Evolutionary conservation across 2,888 invertebrate genomes (phyloP), one percentile per base, ranked within the genome.

Genomic region (Polydrusus cervinus): DNA sequence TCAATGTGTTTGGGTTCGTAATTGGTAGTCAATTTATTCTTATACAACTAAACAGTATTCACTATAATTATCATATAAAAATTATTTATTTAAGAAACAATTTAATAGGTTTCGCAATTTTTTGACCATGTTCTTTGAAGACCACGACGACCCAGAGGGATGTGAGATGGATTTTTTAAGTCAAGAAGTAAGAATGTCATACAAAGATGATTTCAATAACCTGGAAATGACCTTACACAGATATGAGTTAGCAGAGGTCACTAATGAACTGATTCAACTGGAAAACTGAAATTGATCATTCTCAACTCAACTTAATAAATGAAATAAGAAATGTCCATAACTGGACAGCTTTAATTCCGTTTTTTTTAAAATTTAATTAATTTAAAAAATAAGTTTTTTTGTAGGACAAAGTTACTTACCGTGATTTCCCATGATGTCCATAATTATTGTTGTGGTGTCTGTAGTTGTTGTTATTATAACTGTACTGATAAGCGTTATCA

Each of bases 351-450:
- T n/a, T n/a, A n/a, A n/a, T n/a, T n/a, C n/a, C n/a, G n/a, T n/a
- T n/a, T n/a, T n/a, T n/a, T n/a, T n/a, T n/a, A n/a, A n/a, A n/a
- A n/a, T n/a, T n/a, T n/a, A n/a, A n/a, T n/a, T n/a, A n/a, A n/a
- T n/a, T n/a, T n/a, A n/a, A n/a, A n/a, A n/a, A n/a, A n/a, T n/a
- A n/a, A n/a, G n/a, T n/a, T n/a, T n/a, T n/a, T n/a, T n/a, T n/a
- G n/a, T n/a, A n/a, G n/a, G n/a, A n/a, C n/a, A 40, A 40, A 40
- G 40, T 13, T 69, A 51, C 61, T 61, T 70, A 51, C 60, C 69
- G 49, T 3, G 43, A 62, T 73, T 78, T 81, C 67, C 74, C 73
- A 77, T 57, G 79, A 71, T 79, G 72, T 62, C 80, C 81, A 76
- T 79, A 62, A 38, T 53, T 79, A 53, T 68, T 68, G 57, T 77